Evolutionary conservation across 2,113 vertebrate genomes (phyloP).

Genomic region (Rhizomys pruinosus): DNA sequence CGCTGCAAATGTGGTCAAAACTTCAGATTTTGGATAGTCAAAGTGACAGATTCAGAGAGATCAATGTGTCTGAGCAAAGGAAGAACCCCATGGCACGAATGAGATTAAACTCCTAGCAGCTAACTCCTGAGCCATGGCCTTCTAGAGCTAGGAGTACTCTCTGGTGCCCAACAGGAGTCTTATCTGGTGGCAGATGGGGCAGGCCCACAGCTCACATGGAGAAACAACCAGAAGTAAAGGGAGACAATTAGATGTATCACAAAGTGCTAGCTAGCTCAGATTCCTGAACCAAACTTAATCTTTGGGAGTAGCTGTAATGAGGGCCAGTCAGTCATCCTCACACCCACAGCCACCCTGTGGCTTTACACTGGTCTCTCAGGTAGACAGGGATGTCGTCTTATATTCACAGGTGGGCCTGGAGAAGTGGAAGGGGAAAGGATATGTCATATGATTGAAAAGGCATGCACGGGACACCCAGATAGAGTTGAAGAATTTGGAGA

Average conservation of each 20-base stretch:
- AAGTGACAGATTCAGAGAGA: not conserved
- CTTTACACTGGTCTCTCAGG: too few relatives aligned
- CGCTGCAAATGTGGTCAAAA: not conserved
- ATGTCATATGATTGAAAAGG: not conserved
- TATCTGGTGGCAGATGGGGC: too few relatives aligned
- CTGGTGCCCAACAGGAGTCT: not conserved
- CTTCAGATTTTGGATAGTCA: not conserved
- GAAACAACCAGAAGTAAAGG: not conserved
- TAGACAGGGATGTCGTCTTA: not conserved
- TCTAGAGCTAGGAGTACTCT: not conserved
- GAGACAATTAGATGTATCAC: too few relatives aligned
- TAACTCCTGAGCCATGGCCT: not conserved
- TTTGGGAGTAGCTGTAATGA: not conserved
- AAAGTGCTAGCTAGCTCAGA: not conserved
- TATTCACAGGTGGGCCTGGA: not conserved
- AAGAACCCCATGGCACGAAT: not conserved
- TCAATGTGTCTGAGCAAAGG: not conserved
- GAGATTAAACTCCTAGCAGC: not conserved
- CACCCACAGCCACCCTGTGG: fast-evolving
- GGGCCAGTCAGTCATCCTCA: not conserved
- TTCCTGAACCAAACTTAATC: not conserved
- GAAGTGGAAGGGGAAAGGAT: not conserved
- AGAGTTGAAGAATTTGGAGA: not conserved
- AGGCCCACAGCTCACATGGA: not conserved
- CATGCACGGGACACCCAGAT: not conserved